These are phyloP conservation scores for Drosophila subobscura DNA, from an alignment of 1,140 invertebrate species.

Conservation along the genomic window DNA sequence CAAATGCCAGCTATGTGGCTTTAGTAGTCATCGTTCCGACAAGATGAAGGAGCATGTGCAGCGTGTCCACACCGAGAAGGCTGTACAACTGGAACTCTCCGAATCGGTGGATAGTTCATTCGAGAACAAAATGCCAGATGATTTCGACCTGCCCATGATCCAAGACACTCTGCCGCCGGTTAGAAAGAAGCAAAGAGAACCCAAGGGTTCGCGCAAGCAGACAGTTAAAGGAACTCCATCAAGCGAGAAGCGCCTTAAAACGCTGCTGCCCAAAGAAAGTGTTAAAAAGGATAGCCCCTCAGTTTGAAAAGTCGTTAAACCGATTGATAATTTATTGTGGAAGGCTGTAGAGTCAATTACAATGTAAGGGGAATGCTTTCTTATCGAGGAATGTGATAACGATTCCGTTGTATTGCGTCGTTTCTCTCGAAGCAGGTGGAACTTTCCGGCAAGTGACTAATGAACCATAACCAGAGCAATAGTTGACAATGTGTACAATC, in stretches of 20 bases:
- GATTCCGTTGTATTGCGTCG: slow-evolving; percentile 34
- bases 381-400: slow-evolving; percentile 5
- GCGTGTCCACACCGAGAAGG: slow-evolving; percentile 82
- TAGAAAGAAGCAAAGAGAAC: slow-evolving; percentile 12
- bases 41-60: slow-evolving; percentile 85
- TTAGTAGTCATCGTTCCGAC: slow-evolving; percentile 85
- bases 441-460: slow-evolving; percentile 24
- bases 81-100: slow-evolving; percentile 76
- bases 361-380: slow-evolving; percentile 17
- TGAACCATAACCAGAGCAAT: slow-evolving; percentile 10
- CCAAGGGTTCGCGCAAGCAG: neutral
- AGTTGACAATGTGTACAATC: slow-evolving; percentile 12
- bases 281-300: slow-evolving; percentile 6
- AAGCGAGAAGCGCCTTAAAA: slow-evolving; percentile 53
- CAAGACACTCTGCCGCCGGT: slow-evolving; percentile 18
- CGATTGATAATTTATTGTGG: slow-evolving; percentile 26
- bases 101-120: slow-evolving; percentile 78
- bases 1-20: slow-evolving; percentile 84
- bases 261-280: slow-evolving; percentile 50
- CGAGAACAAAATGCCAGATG: slow-evolving; percentile 66
- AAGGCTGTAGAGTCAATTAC: slow-evolving; percentile 23
- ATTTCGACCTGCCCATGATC: slow-evolving; percentile 61
- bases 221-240: slow-evolving; percentile 6
- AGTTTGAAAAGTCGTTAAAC: neutral
- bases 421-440: slow-evolving; percentile 19